A percentile compares a stretch with the other conserved stretches of the same genome.
phyloP scores from a whole-genome alignment of 2,888 invertebrate species.

The Gerris lacustris region DNA sequence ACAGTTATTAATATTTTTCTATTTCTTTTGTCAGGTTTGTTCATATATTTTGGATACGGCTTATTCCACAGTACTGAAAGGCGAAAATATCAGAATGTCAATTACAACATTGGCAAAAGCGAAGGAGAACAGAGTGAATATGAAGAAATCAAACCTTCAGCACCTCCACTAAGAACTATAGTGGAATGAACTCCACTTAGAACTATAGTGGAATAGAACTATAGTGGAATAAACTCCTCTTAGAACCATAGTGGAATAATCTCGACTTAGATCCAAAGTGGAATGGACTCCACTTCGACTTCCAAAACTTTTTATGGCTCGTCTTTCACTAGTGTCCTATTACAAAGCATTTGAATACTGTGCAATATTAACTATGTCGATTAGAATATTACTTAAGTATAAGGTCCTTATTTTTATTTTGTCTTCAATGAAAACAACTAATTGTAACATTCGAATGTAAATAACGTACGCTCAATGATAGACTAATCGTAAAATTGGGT shows the following conservation, averaged over 20 bases:
- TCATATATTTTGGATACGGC: constrained; percentile 62
- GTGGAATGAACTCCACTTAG: background rate
- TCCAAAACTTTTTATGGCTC: too few relatives aligned
- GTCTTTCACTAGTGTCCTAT: too few relatives aligned
- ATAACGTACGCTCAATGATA: too few relatives aligned
- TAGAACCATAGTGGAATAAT: background rate
- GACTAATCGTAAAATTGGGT: too few relatives aligned
- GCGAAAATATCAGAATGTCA: background rate
- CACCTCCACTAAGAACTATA: background rate
- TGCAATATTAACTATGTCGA: too few relatives aligned
- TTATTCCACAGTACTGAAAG: constrained; percentile 52
- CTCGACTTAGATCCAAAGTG: background rate
- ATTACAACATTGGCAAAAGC: background rate
- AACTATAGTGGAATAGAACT: background rate
- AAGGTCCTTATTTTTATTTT: too few relatives aligned
- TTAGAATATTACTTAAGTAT: too few relatives aligned
- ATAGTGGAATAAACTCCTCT: background rate
- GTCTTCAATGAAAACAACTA: too few relatives aligned
- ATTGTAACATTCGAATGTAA: too few relatives aligned
- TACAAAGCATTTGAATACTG: too few relatives aligned
- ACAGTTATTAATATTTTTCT: background rate
- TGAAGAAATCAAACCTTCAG: background rate
- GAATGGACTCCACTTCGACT: background rate
- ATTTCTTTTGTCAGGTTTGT: constrained; percentile 44
- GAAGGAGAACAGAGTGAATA: background rate